A percentile compares a stretch with the other conserved stretches of the same genome.
phyloP scores from a whole-genome alignment of 2,113 vertebrate genomes.

The Phoenicopterus ruber region DNA sequence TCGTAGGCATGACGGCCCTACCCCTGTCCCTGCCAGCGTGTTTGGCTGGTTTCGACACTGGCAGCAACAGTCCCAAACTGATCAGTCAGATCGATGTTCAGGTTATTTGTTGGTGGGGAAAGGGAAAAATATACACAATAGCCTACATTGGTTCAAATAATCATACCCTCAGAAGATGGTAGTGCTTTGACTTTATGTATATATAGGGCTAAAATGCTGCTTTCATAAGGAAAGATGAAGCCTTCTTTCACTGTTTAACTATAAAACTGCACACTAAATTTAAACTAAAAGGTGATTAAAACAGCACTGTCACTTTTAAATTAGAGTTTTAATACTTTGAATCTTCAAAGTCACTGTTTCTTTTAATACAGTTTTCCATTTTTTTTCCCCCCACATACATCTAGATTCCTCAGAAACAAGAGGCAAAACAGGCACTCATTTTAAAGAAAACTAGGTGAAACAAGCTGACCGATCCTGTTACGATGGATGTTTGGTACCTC shows the following conservation, averaged over 20 bases:
- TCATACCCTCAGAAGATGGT: too few species aligned
- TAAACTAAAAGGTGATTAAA: not conserved
- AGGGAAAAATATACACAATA: too few species aligned
- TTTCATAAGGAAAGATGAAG: not conserved
- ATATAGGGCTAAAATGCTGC: not conserved
- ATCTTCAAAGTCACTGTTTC: not conserved
- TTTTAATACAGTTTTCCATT: not conserved
- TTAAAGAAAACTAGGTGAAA: slow-evolving; percentile 61
- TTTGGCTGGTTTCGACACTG: not conserved
- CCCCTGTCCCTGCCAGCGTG: rapidly evolving
- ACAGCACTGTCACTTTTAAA: not conserved
- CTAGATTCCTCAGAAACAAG: slow-evolving; percentile 19
- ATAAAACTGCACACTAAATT: too few species aligned
- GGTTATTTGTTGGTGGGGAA: too few species aligned
- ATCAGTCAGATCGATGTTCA: not conserved
- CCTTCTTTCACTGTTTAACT: not conserved
- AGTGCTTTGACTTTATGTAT: not conserved
- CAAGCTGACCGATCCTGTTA: slow-evolving; percentile 24
- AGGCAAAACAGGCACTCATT: slow-evolving; percentile 32
- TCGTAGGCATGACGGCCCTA: too few species aligned
- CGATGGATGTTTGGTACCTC: not conserved
- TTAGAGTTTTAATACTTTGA: not conserved
- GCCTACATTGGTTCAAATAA: not conserved
- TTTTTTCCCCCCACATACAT: not conserved
- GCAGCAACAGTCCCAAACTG: not conserved